phyloP scores from a whole-genome alignment of 1,140 invertebrate genomes.

The Drosophila kurseongensis region DNA sequence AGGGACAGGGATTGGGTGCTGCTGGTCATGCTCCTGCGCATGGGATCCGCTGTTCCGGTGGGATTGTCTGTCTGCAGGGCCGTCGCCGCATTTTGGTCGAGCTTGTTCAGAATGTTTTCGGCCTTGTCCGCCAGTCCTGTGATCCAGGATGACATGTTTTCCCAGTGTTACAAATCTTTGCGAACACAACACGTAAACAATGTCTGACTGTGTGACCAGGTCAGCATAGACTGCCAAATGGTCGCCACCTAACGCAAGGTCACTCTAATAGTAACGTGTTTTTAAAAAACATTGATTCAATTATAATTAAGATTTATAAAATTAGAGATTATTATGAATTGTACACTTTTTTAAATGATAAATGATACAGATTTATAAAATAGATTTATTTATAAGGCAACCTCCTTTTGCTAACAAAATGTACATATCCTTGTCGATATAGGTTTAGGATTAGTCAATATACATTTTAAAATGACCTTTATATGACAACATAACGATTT shows the following conservation, averaged over 20 bases:
- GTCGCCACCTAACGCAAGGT: background rate
- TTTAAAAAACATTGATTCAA: background rate
- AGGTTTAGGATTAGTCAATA: too few relatives aligned
- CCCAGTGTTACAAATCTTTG: background rate
- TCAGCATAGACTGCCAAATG: too few relatives aligned
- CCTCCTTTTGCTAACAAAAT: too few relatives aligned
- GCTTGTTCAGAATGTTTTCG: slow-evolving; percentile 93
- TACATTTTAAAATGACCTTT: too few relatives aligned
- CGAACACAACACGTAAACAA: slow-evolving; percentile 44
- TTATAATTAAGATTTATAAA: too few relatives aligned
- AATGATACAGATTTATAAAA: too few relatives aligned
- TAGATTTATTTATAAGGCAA: too few relatives aligned
- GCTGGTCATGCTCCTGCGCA: slow-evolving; percentile 64
- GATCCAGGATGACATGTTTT: slow-evolving; percentile 88
- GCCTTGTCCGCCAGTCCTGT: slow-evolving; percentile 93
- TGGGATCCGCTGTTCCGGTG: slow-evolving; percentile 29
- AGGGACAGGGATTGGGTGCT: slow-evolving; percentile 59
- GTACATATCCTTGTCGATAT: too few relatives aligned
- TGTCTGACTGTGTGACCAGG: slow-evolving; percentile 16
- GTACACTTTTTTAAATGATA: too few relatives aligned
- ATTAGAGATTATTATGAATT: too few relatives aligned
- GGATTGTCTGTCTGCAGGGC: slow-evolving; percentile 84
- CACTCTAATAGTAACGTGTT: slow-evolving; percentile 9
- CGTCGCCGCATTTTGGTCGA: slow-evolving; percentile 93
- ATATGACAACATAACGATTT: too few relatives aligned